Conservation (phyloP, 1,140 invertebrate genomes). For the Pectinophora gossypiella region DNA sequence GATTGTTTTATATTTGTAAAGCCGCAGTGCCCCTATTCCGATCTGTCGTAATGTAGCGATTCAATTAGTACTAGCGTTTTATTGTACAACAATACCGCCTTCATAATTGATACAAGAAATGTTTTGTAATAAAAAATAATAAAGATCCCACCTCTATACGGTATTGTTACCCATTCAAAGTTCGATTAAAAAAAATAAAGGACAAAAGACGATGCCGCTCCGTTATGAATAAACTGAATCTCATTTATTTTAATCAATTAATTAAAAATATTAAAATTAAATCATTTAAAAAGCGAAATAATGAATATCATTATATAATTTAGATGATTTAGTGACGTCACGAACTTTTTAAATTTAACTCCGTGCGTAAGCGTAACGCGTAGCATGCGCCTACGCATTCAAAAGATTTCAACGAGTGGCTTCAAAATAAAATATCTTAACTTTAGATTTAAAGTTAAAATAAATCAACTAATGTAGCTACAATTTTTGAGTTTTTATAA, state of each 20-base stretch:
- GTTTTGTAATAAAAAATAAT: neutral
- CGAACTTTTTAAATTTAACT: too few relatives aligned
- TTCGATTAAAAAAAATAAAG: neutral
- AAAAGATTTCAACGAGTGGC: neutral
- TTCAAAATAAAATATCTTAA: too few relatives aligned
- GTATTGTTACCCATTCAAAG: neutral
- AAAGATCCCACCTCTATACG: neutral
- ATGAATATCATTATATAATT: too few relatives aligned
- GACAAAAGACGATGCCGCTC: neutral
- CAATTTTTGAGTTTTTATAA: too few relatives aligned
- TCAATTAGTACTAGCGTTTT: conserved; percentile 55
- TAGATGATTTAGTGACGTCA: too few relatives aligned
- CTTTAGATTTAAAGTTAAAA: too few relatives aligned
- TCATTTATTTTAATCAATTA: neutral
- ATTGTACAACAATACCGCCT: conserved; percentile 40
- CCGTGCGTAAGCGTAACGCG: neutral
- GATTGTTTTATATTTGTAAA: conserved; percentile 73
- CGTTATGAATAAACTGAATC: neutral
- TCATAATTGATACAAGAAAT: neutral
- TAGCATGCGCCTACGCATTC: neutral
- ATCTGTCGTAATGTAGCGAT: conserved; percentile 58
- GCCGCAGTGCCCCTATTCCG: conserved; percentile 52
- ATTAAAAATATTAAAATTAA: too few relatives aligned
- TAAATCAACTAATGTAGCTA: too few relatives aligned
- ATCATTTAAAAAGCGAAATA: too few relatives aligned